Conservation (phyloP, 2,113 vertebrate species). For the Bothrops jararaca region DNA sequence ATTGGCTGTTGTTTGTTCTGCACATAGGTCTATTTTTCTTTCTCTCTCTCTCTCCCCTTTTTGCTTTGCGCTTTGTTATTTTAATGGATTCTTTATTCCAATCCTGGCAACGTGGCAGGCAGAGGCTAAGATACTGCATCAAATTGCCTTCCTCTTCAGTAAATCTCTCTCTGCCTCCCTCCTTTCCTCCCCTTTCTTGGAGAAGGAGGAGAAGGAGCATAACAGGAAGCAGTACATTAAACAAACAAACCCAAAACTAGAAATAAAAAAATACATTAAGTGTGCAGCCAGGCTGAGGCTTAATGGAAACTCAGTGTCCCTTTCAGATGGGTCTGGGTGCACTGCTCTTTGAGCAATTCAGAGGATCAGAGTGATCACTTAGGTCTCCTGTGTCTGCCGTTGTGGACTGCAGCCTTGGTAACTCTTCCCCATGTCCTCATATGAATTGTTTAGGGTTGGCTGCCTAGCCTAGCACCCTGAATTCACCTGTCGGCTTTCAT, state of each 20-base stretch:
- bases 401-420: background rate
- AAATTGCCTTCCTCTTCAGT: constrained; percentile 24
- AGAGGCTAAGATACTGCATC: constrained; percentile 24
- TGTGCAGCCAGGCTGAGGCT: background rate
- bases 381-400: background rate
- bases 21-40: background rate
- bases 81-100: constrained; percentile 40
- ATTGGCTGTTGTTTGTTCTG: constrained; percentile 27
- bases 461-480: background rate
- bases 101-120: constrained; percentile 11
- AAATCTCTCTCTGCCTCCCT: background rate
- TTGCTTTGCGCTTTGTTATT: constrained; percentile 31
- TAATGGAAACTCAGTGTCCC: background rate
- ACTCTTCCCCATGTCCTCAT: background rate
- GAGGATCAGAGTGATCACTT: background rate
- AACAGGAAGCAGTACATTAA: background rate
- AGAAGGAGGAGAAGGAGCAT: background rate
- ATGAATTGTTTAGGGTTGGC: background rate
- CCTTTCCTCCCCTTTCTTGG: background rate
- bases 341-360: background rate
- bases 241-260: background rate
- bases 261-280: background rate
- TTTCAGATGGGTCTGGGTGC: background rate
- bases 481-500: background rate
- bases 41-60: background rate